Conservation (phyloP, 2,888 invertebrate species). For the Epicampocera succincta region DNA sequence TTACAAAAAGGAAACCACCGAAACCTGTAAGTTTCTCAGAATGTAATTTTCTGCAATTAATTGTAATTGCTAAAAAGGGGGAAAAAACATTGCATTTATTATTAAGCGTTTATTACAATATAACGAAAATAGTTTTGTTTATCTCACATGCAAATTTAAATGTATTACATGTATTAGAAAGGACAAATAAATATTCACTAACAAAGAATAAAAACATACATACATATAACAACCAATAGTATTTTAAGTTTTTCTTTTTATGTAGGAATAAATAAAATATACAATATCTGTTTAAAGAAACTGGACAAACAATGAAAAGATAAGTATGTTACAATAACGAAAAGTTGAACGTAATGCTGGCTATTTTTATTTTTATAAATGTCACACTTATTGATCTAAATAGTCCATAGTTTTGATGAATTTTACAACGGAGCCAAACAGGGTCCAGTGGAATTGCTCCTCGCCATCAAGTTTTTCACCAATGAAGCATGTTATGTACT, state of each 20-base stretch:
- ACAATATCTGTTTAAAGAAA: conserved; percentile 29
- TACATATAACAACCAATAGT: conserved; percentile 5
- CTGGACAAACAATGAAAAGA: conserved; percentile 35
- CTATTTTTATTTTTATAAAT: not conserved
- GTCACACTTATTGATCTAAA: conserved; percentile 68
- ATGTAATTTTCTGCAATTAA: too few relatives aligned
- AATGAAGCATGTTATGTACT: conserved; percentile 97
- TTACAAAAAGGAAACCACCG: too few relatives aligned
- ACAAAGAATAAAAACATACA: conserved; percentile 23
- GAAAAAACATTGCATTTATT: too few relatives aligned
- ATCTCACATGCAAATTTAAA: not conserved
- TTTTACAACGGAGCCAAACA: conserved; percentile 97
- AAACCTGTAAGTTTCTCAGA: too few relatives aligned
- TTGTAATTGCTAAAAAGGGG: too few relatives aligned
- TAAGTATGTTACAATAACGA: conserved; percentile 18
- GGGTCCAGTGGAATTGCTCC: conserved; percentile 99
- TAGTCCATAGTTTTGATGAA: conserved; percentile 97
- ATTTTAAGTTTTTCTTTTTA: conserved; percentile 6
- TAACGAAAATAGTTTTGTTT: not conserved
- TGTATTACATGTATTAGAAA: not conserved
- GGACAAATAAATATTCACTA: conserved; percentile 26
- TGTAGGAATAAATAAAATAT: conserved; percentile 30
- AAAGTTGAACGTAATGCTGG: not conserved
- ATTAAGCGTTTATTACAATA: conserved; percentile 13
- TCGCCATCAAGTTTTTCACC: conserved; percentile 92